These are phyloP conservation scores for Microhierax caerulescens DNA, from an alignment of 2,797 vertebrate species.

Conservation along the genomic window DNA sequence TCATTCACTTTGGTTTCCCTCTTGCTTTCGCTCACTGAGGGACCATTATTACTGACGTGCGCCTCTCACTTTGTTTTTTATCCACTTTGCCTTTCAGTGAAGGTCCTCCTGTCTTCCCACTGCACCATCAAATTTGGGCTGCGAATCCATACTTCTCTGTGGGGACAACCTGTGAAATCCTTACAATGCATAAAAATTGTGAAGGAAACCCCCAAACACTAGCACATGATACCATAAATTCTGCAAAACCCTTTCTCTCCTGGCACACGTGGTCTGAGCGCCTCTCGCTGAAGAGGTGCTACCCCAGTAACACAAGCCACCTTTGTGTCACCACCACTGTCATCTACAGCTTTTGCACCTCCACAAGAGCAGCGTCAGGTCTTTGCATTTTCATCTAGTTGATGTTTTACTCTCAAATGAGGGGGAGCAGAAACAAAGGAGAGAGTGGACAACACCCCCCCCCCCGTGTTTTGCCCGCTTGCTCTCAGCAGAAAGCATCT, in stretches of 20 bases:
- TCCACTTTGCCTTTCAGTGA: neutral
- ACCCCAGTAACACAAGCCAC: neutral
- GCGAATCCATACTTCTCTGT: neutral
- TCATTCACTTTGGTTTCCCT: neutral
- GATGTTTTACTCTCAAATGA: neutral
- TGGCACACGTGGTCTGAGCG: accelerated
- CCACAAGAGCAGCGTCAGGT: neutral
- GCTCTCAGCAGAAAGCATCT: neutral
- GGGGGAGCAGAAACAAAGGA: neutral
- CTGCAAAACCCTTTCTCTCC: neutral
- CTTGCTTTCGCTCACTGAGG: neutral
- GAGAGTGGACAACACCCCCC: accelerated
- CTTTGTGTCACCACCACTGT: neutral
- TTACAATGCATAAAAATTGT: neutral
- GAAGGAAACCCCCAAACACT: neutral
- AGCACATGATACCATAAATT: accelerated
- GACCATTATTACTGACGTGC: neutral
- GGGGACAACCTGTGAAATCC: neutral
- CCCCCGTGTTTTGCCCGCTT: accelerated
- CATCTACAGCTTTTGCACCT: neutral
- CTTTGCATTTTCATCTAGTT: accelerated
- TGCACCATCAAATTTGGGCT: neutral
- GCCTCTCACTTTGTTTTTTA: neutral
- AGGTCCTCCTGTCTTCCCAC: neutral
- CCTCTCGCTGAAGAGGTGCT: accelerated